Base-by-base conservation (phyloP, 2,113 vertebrate genomes). In the Kryptolebias marmoratus region DNA sequence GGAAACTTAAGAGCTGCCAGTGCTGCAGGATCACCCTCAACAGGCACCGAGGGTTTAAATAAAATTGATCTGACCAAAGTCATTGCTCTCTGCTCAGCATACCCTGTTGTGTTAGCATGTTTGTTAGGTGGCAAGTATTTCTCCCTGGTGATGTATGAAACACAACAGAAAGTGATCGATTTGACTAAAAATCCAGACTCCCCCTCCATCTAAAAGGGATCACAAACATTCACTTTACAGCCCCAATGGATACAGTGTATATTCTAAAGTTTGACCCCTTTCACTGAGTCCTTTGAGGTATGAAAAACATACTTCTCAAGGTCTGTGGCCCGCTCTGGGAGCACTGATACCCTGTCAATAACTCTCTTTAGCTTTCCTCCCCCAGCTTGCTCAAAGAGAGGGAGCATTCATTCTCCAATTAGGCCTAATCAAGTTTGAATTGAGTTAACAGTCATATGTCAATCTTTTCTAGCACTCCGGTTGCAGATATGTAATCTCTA, bases 391-490 rank as follows among this genome's bases (percentile, higher is more conserved):
- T 73, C 50, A 66, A 83, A 89, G 82, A 92, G 87, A 84, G 75
- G 76, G 73, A 64, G 80, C 89, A 93, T 93, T 93, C 90, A 92
- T 92, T 90, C 90, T 84, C 90, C 82, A 91, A 83, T 92, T 93
- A 89, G 82, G 75, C 79, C 86, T 93, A 93, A 94, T 94, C 91
- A 91, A 78, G 91, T 91, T 90, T 91, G 88, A 93, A 94, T 91
- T 64, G 90, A 91, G 89, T 91, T 85, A 91, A 89, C 87, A 93
- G 91, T 81, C 82, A 61, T 77, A 82, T 87, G 94, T 93, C 92
- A 91, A 89, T 94, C 88, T 90, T 75, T 80, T 84, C 85, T 55
- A 70, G 85, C 80, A 86, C 89, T 93, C 88, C 47, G 66, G 80
- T 90, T 93, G 88, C 89, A 91, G 93, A 94, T 93, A 91, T 82